Percentiles rank a stretch among this genome's conserved stretches.
Evolutionary conservation across 2,888 invertebrate species (phyloP).

Genomic region (Oligia latruncula): DNA sequence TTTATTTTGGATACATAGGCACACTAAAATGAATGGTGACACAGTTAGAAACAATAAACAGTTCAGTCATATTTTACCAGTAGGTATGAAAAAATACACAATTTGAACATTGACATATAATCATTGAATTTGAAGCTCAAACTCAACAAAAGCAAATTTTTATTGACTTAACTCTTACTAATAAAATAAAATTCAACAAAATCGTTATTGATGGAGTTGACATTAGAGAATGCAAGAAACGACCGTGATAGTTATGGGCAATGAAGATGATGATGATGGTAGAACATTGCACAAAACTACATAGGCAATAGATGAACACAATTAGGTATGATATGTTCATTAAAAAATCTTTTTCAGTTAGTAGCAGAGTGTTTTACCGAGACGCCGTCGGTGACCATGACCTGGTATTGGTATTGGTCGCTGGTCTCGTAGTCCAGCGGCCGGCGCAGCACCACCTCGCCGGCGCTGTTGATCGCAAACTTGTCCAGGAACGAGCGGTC

Average conservation of each 20-base stretch:
- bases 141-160: background rate
- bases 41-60: background rate
- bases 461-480: slow-evolving; percentile 94
- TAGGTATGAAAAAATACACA: background rate
- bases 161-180: background rate
- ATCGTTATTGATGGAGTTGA: background rate
- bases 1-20: too few species aligned
- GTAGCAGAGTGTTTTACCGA: slow-evolving; percentile 80
- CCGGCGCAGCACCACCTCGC: slow-evolving; percentile 94
- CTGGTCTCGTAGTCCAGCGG: slow-evolving; percentile 94
- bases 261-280: background rate
- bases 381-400: slow-evolving; percentile 94
- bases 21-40: background rate
- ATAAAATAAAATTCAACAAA: background rate
- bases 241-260: too few species aligned
- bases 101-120: too few species aligned
- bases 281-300: background rate
- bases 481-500: slow-evolving; percentile 93
- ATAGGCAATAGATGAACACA: background rate
- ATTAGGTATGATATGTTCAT: background rate
- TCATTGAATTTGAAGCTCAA: background rate
- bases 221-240: background rate
- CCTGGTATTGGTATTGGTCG: slow-evolving; percentile 93
- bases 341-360: background rate
- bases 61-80: background rate